A percentile compares a stretch with the other conserved stretches of the same genome.
phyloP scores from a whole-genome alignment of 2,113 vertebrate genomes.

The Saiga tatarica region DNA sequence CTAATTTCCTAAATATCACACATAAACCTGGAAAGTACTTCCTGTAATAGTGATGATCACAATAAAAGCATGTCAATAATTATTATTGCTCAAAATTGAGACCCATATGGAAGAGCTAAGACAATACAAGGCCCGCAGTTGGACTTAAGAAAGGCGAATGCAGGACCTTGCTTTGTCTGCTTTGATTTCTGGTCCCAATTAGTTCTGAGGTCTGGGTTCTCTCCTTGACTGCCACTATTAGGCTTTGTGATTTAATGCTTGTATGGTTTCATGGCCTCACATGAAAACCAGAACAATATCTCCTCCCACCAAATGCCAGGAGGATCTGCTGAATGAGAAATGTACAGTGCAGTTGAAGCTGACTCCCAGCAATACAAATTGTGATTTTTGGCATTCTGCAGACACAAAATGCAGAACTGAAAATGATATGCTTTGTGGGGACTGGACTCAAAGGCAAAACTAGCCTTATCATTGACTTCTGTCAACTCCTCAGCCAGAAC shows the following conservation, averaged over 20 bases:
- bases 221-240: background rate
- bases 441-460: constrained; percentile 12
- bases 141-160: background rate
- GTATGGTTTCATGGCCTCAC: constrained; percentile 10
- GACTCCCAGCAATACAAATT: background rate
- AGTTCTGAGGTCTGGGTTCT: background rate
- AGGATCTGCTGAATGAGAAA: constrained; percentile 23
- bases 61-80: background rate
- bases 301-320: background rate
- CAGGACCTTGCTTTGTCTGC: background rate
- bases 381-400: constrained; percentile 13
- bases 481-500: background rate
- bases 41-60: background rate
- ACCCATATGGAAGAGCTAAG: background rate
- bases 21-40: background rate
- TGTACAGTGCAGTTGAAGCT: background rate
- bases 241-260: constrained; percentile 51
- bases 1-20: background rate
- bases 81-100: background rate
- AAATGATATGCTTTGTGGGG: background rate
- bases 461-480: background rate
- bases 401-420: background rate
- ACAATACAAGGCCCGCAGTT: background rate
- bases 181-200: constrained; percentile 4
- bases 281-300: constrained; percentile 5